phyloP scores from a whole-genome alignment of 2,113 vertebrate species.

The Pimephales promelas region DNA sequence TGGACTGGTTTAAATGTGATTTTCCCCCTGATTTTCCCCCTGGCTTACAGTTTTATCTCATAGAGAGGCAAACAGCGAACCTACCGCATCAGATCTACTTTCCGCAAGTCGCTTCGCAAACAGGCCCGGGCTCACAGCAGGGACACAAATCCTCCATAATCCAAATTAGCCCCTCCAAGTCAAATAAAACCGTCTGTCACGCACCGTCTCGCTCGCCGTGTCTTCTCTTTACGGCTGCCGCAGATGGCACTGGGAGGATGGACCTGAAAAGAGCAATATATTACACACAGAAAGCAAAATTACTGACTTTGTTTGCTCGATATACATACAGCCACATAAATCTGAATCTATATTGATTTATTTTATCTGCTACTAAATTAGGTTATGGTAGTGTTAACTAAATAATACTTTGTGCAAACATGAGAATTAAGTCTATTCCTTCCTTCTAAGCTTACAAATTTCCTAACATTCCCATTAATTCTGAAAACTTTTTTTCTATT shows the following conservation, averaged over 20 bases:
- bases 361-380: background rate
- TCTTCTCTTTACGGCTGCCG: conserved; percentile 30
- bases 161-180: conserved; percentile 44
- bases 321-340: conserved; percentile 28
- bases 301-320: conserved; percentile 29
- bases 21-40: conserved; percentile 11
- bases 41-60: conserved; percentile 7
- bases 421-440: background rate
- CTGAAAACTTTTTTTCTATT: no score
- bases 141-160: conserved; percentile 47
- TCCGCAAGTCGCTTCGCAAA: conserved; percentile 20
- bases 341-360: conserved; percentile 17
- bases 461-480: no score
- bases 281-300: conserved; percentile 45
- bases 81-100: conserved; percentile 31
- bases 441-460: no score
- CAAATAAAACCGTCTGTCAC: conserved; percentile 39
- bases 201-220: conserved; percentile 3
- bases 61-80: conserved; percentile 18
- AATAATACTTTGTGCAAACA: background rate
- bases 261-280: conserved; percentile 39
- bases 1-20: conserved; percentile 38
- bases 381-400: background rate
- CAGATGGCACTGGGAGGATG: conserved; percentile 37
- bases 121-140: conserved; percentile 35